phyloP scores from a whole-genome alignment of 2,797 vertebrate genomes.

The Hipposideros larvatus region DNA sequence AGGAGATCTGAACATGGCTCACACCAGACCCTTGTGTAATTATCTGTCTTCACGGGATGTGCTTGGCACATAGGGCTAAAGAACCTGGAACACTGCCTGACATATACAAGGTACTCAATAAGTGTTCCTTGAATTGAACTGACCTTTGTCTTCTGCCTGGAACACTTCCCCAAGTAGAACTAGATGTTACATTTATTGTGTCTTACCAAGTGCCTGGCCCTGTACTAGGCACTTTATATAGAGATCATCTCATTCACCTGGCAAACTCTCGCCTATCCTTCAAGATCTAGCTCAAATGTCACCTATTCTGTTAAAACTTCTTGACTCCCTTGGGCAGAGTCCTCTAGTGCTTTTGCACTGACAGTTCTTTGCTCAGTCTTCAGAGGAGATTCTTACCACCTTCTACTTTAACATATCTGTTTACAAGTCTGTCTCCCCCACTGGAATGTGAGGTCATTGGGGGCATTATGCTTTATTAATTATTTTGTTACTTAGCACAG shows the following conservation, averaged over 20 bases:
- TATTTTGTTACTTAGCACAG: constrained; percentile 44
- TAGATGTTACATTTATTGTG: constrained; percentile 66
- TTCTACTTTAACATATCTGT: constrained; percentile 68
- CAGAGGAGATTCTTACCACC: constrained; percentile 71
- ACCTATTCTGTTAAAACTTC: constrained; percentile 72
- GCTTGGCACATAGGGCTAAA: constrained; percentile 65
- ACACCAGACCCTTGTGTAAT: constrained; percentile 74
- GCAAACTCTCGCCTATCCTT: constrained; percentile 74
- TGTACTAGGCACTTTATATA: constrained; percentile 75
- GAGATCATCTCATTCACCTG: constrained; percentile 75
- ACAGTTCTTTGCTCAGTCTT: constrained; percentile 66
- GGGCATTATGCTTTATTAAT: background rate
- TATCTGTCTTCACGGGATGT: constrained; percentile 75
- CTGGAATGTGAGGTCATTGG: constrained; percentile 60
- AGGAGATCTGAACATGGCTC: constrained; percentile 67
- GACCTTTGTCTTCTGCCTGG: constrained; percentile 62
- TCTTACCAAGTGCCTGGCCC: constrained; percentile 63
- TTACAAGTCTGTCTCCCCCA: constrained; percentile 57
- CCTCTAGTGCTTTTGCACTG: constrained; percentile 59
- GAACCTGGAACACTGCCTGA: constrained; percentile 60
- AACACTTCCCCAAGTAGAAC: constrained; percentile 62
- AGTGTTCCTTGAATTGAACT: constrained; percentile 68
- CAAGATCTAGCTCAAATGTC: constrained; percentile 81
- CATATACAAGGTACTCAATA: constrained; percentile 66
- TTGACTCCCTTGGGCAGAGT: constrained; percentile 49